Percentiles rank a stretch among this genome's conserved stretches.
Evolutionary conservation across 2,113 vertebrate genomes (phyloP).

Genomic region (Paratilapia polleni): DNA sequence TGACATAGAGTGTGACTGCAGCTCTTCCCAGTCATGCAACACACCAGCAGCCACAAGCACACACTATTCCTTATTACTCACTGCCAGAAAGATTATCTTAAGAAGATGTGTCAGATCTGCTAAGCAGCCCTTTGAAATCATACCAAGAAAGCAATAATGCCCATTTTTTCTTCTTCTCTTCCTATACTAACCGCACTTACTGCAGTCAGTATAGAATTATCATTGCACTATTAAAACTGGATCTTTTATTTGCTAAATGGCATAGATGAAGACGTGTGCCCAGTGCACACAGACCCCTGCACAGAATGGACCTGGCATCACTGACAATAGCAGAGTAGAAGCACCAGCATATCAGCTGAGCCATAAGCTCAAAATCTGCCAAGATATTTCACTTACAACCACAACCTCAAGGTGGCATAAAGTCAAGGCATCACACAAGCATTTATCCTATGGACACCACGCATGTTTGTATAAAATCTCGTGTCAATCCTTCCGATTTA

Average conservation of each 20-base stretch:
- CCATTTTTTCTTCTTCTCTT: constrained; percentile 2
- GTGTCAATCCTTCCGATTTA: not conserved
- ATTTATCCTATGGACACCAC: not conserved
- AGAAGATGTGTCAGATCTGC: constrained; percentile 40
- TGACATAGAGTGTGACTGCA: not conserved
- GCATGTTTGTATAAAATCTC: not conserved
- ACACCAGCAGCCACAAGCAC: constrained; percentile 4
- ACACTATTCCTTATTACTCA: constrained; percentile 38
- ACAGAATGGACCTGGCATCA: not conserved
- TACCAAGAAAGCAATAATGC: not conserved
- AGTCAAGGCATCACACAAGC: not conserved
- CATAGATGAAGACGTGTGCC: not conserved
- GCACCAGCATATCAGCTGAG: not conserved
- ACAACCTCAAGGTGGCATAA: not conserved
- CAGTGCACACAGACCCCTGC: not conserved
- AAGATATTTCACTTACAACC: not conserved
- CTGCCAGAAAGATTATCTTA: constrained; percentile 14
- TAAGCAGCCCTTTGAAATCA: constrained; percentile 26
- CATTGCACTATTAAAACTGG: not conserved
- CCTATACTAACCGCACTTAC: not conserved
- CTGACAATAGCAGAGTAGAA: no score
- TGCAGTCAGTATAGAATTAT: not conserved
- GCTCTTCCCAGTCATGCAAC: not conserved
- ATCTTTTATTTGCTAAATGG: constrained; percentile 10
- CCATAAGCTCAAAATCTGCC: not conserved